phyloP scores from a whole-genome alignment of 2,888 invertebrate genomes.

The Leptinotarsa peninsularis region DNA sequence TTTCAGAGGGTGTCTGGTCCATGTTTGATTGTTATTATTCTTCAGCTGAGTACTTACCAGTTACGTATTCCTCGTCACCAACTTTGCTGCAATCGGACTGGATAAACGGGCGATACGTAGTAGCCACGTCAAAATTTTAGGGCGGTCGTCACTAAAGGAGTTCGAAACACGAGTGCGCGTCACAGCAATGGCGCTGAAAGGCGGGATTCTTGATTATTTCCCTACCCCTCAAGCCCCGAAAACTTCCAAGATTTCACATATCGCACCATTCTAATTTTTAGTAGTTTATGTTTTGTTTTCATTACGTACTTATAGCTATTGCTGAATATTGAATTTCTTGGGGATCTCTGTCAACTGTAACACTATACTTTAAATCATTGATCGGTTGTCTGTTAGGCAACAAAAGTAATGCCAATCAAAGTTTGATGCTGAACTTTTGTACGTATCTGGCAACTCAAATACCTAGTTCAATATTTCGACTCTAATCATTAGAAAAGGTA shows the following conservation, averaged over 20 bases:
- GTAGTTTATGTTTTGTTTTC: background rate
- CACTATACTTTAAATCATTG: background rate
- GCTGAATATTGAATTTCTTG: background rate
- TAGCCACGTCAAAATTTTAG: constrained; percentile 91
- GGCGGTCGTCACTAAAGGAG: constrained; percentile 86
- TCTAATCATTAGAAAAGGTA: background rate
- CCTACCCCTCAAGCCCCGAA: constrained; percentile 20
- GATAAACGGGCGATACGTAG: constrained; percentile 93
- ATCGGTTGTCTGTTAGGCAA: background rate
- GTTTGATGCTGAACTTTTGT: too few relatives aligned
- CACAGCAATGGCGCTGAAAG: constrained; percentile 78
- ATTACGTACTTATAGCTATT: background rate
- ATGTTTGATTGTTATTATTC: constrained; percentile 72
- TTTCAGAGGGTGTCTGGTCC: constrained; percentile 64
- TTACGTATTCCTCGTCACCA: constrained; percentile 96
- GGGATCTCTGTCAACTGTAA: background rate
- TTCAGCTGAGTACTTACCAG: constrained; percentile 83
- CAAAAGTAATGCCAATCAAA: too few relatives aligned
- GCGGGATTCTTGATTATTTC: constrained; percentile 65
- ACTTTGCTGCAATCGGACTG: constrained; percentile 94
- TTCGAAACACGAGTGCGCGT: constrained; percentile 81
- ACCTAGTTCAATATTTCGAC: too few relatives aligned
- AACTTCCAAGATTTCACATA: background rate
- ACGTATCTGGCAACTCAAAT: too few relatives aligned
- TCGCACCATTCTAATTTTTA: background rate